phyloP scores from a whole-genome alignment of 2,113 vertebrate species.

The Plestiodon gilberti region DNA sequence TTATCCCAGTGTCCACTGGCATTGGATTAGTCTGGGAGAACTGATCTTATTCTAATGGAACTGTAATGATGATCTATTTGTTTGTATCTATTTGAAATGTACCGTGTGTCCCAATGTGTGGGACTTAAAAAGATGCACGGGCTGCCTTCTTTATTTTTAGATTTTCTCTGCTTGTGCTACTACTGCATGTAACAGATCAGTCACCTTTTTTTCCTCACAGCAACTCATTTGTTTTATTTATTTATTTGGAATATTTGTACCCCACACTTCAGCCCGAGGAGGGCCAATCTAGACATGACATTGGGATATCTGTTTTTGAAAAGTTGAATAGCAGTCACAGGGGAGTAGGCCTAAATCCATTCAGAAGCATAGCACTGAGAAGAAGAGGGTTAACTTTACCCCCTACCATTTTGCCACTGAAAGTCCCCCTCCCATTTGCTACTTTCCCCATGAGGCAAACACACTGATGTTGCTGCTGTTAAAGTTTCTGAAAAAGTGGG shows the following conservation, averaged over 20 bases:
- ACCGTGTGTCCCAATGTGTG: no score
- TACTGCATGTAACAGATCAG: neutral
- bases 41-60: neutral
- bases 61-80: neutral
- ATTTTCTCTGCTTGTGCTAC: neutral
- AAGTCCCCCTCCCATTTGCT: neutral
- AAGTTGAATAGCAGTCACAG: neutral
- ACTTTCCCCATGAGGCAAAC: neutral
- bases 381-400: neutral
- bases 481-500: neutral
- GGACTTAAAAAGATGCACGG: no score
- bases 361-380: no score
- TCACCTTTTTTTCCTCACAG: neutral
- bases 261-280: no score
- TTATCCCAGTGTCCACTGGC: neutral
- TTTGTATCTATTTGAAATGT: neutral
- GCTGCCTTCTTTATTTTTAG: neutral
- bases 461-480: neutral
- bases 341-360: neutral
- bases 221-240: no score
- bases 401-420: neutral
- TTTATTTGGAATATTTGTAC: no score
- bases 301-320: no score
- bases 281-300: no score
- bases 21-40: neutral